Base-by-base conservation (phyloP, 2,113 vertebrate genomes). In the Ctenodactylus gundi region DNA sequence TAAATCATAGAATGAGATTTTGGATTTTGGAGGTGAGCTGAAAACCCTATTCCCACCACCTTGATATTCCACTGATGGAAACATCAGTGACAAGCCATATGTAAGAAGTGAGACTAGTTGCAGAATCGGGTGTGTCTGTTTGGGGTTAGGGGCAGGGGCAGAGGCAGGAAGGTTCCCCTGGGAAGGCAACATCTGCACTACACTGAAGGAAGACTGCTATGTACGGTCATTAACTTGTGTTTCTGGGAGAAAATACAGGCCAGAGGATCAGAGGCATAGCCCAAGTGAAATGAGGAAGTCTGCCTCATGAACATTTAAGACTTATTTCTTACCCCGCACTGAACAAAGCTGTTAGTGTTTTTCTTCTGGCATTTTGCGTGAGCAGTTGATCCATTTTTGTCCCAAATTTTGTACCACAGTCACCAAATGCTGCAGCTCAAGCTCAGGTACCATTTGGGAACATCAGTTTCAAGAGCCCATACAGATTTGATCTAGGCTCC, bases 401-500 rank as follows among this genome's bases (percentile, higher is more conserved):
- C 0, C 39, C 90, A 94, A 96, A 73, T 4, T 91, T 55, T 91
- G 44, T 58, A 64, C 58, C 41, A 88, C 91, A 91, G 57, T 96
- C 94, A 94, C 18, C 65, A 68, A 91, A 81, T 57, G 12, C 51
- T 95, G 1, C 58, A 96, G 57, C 60, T 97, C 84, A 92, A 88
- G 76, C 34, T 94, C 83, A 88, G 64, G 85, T 64, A 97, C 39
- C 0, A 0, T 58, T 93, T 96, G 76, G n/a, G 36, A 80, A 41
- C 90, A 90, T 75, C 93, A 97, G 41, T 7, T 58, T 65, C 15
- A 95, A 73, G 62, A 97, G 93, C 72, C 51, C 77, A 93, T 93
- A 95, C 57, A 94, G 95, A 96, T 94, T 97, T 78, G 91, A 97
- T 96, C 92, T 81, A 55, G 70, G 73, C 64, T 96, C 85, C 90